phyloP scores from a whole-genome alignment of 1,140 invertebrate genomes.

The Pseudomyrmex sp. region DNA sequence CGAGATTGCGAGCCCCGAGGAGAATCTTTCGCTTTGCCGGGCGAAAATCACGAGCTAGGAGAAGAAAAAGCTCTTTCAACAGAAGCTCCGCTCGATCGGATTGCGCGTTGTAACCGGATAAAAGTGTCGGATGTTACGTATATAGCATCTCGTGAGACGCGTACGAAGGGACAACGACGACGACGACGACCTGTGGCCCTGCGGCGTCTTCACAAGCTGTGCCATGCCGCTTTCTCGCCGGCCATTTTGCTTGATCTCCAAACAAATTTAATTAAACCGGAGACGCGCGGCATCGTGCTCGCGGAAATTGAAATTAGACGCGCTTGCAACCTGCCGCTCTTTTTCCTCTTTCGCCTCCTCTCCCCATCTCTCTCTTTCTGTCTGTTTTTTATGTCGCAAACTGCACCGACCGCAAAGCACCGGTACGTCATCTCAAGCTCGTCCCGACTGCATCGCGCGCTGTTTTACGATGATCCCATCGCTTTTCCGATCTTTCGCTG shows the following conservation, averaged over 20 bases:
- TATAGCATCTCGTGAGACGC: conserved; percentile 8
- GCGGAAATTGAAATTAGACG: conserved; percentile 78
- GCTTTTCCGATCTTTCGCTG: conserved; percentile 32
- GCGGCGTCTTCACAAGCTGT: conserved; percentile 33
- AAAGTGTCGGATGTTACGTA: conserved; percentile 29
- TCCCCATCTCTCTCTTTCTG: background rate
- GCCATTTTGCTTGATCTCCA: conserved; percentile 72
- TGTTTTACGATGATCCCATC: conserved; percentile 30
- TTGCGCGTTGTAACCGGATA: conserved; percentile 63
- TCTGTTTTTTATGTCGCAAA: conserved; percentile 11
- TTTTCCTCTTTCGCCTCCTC: conserved; percentile 31
- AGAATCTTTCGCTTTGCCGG: conserved; percentile 22
- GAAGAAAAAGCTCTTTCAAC: conserved; percentile 40
- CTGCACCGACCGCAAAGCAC: conserved; percentile 34
- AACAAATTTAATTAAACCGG: conserved; percentile 80
- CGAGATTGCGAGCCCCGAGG: conserved; percentile 55
- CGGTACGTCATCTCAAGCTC: conserved; percentile 49
- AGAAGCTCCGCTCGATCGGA: conserved; percentile 48
- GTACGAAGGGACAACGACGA: background rate
- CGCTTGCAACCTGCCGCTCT: conserved; percentile 43
- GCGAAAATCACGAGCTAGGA: conserved; percentile 48
- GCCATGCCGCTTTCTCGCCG: conserved; percentile 18
- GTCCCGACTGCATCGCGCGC: background rate
- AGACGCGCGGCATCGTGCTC: conserved; percentile 63
- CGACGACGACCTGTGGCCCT: conserved; percentile 35